Base-by-base conservation (phyloP, 2,113 vertebrate species). In the Accipiter virgatus region DNA sequence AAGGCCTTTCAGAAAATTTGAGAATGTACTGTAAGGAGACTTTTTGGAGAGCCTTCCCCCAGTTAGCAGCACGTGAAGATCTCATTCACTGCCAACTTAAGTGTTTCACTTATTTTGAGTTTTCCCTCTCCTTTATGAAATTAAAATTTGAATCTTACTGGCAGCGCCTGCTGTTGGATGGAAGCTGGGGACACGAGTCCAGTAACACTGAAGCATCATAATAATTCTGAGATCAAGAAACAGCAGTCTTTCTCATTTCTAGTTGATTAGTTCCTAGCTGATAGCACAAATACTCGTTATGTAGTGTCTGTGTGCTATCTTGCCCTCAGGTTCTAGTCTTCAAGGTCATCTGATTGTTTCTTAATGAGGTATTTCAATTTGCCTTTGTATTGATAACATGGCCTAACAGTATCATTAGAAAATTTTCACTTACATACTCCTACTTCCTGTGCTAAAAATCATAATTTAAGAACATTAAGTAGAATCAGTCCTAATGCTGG, bases 141-240 rank as follows among this genome's bases (percentile, higher is more conserved):
- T 13, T 23, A 31, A 31, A 42, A 21, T n/a, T 40, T 50, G 40
- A 47, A 48, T n/a, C 23, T 62, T 32, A 9, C 32, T 36, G 50
- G 32, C 14, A 9, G 2, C 38, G n/a, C 47, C 47, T 42, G 20
- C 17, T 62, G 11, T 52, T 45, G 70, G 34, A 25, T 68, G 79
- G 50, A 61, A 45, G 43, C 18, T 61, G n/a, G 34, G 27, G 36
- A 1, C 8, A 11, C 3, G 2, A 11, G 2, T 12, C 15, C 13
- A 4, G 11, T 6, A 34, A 5, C 16, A 2, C 5, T 53, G 56
- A 13, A 55, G 16, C 13, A 0, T 13, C 22, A 2, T 9, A 7
- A 1, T 61, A 2, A 0, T 21, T 27, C 15, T 13, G 45, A 7
- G 17, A 3, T 15, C 5, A 3, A 17, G 42, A 10, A 45, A 11